Conservation (phyloP, 37 sponge, comb jelly and placozoan genomes). For the Agelas oroides region DNA sequence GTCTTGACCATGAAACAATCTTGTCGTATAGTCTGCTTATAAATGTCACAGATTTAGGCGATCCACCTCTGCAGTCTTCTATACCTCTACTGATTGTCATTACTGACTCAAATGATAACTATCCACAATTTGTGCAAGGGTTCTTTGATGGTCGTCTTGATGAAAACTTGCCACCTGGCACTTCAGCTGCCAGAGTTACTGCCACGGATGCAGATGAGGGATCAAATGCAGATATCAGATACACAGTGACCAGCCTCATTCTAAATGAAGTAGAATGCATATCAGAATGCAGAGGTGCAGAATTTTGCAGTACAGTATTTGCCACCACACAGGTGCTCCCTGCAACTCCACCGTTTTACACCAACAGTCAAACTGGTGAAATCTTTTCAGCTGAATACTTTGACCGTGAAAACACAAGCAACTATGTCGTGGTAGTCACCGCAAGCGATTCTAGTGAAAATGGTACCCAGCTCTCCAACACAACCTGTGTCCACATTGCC, state of each 20-base stretch:
- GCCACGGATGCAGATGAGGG: conserved; percentile 77
- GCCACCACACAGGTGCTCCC: not conserved
- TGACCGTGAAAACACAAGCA: conserved; percentile 55
- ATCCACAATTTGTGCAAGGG: conserved; percentile 44
- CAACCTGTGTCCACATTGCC: conserved; percentile 44
- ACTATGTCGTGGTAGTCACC: conserved; percentile 48
- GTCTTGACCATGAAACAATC: conserved; percentile 52
- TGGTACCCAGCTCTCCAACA: conserved; percentile 7
- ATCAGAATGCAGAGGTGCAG: not conserved
- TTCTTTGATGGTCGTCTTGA: conserved; percentile 23
- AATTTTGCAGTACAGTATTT: conserved; percentile 16
- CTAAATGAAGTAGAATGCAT: conserved; percentile 14
- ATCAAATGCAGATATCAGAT: conserved; percentile 57
- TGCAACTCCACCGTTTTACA: conserved; percentile 1
- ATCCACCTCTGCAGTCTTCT: conserved; percentile 37
- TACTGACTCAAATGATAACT: conserved; percentile 78
- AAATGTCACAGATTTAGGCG: conserved; percentile 62
- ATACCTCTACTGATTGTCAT: conserved; percentile 49
- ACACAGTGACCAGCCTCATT: conserved; percentile 1
- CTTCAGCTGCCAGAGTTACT: conserved; percentile 17
- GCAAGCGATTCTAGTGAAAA: conserved; percentile 40
- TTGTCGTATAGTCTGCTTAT: conserved; percentile 33
- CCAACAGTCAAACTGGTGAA: conserved; percentile 35
- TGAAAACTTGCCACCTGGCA: conserved; percentile 55
- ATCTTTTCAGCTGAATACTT: conserved; percentile 18